phyloP scores from a whole-genome alignment of 1,140 invertebrate species.

The Halictus rubicundus region DNA sequence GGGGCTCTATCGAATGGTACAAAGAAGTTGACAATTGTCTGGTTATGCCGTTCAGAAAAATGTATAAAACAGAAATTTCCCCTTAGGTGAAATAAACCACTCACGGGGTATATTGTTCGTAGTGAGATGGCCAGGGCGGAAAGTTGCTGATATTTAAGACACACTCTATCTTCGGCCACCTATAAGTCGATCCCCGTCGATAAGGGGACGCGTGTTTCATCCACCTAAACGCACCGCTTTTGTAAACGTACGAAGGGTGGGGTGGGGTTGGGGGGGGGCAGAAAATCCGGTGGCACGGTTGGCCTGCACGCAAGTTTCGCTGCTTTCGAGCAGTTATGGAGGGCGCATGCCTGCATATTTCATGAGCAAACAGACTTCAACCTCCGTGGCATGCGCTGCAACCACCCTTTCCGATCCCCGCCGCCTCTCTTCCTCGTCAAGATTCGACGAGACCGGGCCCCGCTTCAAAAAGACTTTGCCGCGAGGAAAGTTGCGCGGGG shows the following conservation, averaged over 20 bases:
- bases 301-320: constrained; percentile 73
- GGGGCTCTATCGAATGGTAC: no score
- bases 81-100: no score
- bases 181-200: constrained; percentile 27
- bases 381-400: constrained; percentile 63
- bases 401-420: constrained; percentile 19
- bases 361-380: constrained; percentile 77
- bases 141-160: not conserved
- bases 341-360: constrained; percentile 77
- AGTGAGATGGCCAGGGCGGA: no score
- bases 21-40: no score
- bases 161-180: not conserved
- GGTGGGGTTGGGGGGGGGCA: constrained; percentile 35
- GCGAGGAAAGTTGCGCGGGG: constrained; percentile 33
- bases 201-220: constrained; percentile 31
- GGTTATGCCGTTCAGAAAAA: no score
- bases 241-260: constrained; percentile 31
- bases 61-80: no score
- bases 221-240: constrained; percentile 33
- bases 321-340: constrained; percentile 72
- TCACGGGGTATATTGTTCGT: no score
- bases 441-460: constrained; percentile 44
- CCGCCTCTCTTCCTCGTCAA: constrained; percentile 4
- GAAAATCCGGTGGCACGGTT: constrained; percentile 71
- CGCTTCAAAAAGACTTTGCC: constrained; percentile 59